Conservation (phyloP, 2,797 vertebrate genomes). For the Astyanax mexicanus region DNA sequence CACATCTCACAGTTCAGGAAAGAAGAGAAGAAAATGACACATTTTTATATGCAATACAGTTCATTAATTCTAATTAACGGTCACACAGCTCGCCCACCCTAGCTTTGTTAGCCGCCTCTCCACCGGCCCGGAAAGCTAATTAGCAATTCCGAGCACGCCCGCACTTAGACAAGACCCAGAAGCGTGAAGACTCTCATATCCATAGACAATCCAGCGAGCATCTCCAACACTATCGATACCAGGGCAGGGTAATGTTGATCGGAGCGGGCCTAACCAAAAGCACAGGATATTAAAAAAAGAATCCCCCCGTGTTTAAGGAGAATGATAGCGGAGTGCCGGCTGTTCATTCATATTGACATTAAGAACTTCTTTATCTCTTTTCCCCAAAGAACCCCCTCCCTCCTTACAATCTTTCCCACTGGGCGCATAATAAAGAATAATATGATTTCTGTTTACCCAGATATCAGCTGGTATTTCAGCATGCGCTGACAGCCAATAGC, state of each 20-base stretch:
- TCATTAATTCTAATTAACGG: constrained; percentile 64
- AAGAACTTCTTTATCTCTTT: constrained; percentile 90
- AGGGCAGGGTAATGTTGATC: constrained; percentile 51
- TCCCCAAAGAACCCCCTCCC: constrained; percentile 72
- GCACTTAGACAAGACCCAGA: constrained; percentile 52
- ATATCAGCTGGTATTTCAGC: constrained; percentile 90
- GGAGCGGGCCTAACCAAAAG: constrained; percentile 45
- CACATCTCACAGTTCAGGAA: constrained; percentile 43
- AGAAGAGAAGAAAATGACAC: constrained; percentile 51
- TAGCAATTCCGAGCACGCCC: constrained; percentile 63
- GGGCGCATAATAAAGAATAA: constrained; percentile 88
- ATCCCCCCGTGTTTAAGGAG: constrained; percentile 64
- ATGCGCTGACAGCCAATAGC: constrained; percentile 81
- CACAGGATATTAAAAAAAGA: constrained; percentile 81
- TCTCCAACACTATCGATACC: constrained; percentile 65
- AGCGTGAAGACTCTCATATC: constrained; percentile 64
- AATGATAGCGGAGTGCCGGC: constrained; percentile 60
- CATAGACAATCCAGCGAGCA: constrained; percentile 60
- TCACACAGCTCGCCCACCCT: constrained; percentile 48
- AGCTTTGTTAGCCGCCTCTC: constrained; percentile 58
- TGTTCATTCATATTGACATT: constrained; percentile 88
- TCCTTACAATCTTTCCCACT: constrained; percentile 81
- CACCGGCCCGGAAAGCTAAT: constrained; percentile 60
- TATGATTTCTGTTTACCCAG: constrained; percentile 92
- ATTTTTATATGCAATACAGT: constrained; percentile 57